Evolutionary conservation across 2,113 vertebrate species (phyloP).

Genomic region (Petrocephalus microphthalmus): DNA sequence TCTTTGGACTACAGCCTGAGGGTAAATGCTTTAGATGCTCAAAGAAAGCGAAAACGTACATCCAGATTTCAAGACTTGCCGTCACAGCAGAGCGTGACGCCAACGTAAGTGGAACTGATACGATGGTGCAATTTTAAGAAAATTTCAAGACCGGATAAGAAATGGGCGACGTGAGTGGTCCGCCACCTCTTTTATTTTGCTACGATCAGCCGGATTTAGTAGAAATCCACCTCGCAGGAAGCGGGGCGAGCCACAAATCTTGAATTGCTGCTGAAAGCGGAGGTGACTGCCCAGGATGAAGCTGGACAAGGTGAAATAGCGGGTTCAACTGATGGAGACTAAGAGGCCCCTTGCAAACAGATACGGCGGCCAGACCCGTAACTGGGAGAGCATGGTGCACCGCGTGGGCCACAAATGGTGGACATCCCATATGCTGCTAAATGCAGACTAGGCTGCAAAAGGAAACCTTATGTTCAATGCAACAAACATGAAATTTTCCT

Average conservation of each 20-base stretch:
- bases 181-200: neutral
- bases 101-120: neutral
- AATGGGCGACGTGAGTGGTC: neutral
- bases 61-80: neutral
- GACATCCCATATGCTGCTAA: neutral
- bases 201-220: neutral
- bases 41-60: neutral
- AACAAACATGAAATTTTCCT: neutral
- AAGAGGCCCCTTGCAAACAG: neutral
- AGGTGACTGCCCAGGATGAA: neutral
- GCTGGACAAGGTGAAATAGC: neutral
- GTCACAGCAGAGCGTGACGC: neutral
- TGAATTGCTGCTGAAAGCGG: neutral
- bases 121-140: neutral
- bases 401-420: neutral
- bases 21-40: neutral
- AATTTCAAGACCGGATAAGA: neutral
- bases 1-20: neutral
- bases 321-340: neutral
- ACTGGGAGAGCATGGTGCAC: neutral
- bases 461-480: neutral
- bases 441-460: neutral
- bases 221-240: neutral
- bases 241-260: neutral
- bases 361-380: neutral